Percentiles rank a stretch among this genome's conserved stretches.
Evolutionary conservation across 2,113 vertebrate species (phyloP).

Genomic region (Melanostigma gelatinosum): DNA sequence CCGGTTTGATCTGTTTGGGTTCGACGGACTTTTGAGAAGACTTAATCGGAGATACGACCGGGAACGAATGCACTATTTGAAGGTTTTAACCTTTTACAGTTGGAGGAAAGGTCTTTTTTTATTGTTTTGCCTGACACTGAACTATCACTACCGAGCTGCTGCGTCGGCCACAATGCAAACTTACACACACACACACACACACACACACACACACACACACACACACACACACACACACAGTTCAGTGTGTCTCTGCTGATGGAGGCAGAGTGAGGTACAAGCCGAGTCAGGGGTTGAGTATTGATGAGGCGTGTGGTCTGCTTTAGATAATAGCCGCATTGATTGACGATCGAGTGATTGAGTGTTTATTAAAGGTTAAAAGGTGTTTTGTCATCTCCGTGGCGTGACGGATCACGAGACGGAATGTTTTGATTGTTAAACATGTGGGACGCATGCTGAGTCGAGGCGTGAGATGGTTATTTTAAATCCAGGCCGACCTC

Average conservation of each 20-base stretch:
- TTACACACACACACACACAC: not conserved
- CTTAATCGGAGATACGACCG: not conserved
- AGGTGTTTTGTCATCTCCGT: not conserved
- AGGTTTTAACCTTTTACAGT: not conserved
- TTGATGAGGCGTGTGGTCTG: conserved; percentile 42
- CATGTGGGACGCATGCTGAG: not conserved
- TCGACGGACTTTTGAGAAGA: not conserved
- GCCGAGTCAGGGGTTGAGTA: conserved; percentile 32
- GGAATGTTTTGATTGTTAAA: too few relatives aligned
- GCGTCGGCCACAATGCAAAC: not conserved
- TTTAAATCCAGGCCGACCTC: not conserved
- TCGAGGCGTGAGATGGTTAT: not conserved
- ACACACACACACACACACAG: not conserved
- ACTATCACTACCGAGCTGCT: too few relatives aligned
- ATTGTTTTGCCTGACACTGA: too few relatives aligned
- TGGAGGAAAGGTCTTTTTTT: too few relatives aligned
- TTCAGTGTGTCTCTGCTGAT: conserved; percentile 20
- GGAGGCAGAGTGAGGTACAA: conserved; percentile 26
- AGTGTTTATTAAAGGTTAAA: not conserved
- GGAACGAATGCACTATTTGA: not conserved
- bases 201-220: conserved; percentile 12
- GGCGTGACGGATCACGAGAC: not conserved
- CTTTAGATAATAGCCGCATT: conserved; percentile 64
- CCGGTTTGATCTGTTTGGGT: too few relatives aligned
- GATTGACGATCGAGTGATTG: conserved; percentile 34